These are phyloP conservation scores for Cebus imitator DNA, from an alignment of 2,113 vertebrate species.

Conservation along the genomic window DNA sequence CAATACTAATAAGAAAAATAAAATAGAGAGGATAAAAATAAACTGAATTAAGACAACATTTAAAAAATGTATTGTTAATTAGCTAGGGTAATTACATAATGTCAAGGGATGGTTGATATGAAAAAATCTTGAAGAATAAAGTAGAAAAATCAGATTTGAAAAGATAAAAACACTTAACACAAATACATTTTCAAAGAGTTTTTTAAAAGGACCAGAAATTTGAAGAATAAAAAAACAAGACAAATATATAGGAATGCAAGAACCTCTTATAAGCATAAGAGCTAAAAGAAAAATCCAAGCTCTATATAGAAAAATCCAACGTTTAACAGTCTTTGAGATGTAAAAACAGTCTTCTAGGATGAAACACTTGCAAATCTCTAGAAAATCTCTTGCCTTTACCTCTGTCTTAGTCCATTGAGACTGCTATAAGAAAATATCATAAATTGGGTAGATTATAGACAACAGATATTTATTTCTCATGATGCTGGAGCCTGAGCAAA, in stretches of 20 bases:
- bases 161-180: neutral
- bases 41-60: neutral
- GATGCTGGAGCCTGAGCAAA: neutral
- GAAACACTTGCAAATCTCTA: neutral
- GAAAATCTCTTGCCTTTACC: neutral
- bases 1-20: neutral
- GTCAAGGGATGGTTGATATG: neutral
- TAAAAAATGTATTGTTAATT: neutral
- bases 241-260: neutral
- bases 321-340: neutral
- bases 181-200: neutral
- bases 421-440: neutral
- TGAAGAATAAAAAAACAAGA: neutral
- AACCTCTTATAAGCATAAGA: accelerated
- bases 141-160: neutral
- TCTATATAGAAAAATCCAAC: neutral
- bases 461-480: neutral
- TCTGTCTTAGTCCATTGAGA: neutral
- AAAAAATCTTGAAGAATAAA: neutral
- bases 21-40: neutral
- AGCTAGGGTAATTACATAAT: neutral
- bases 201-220: neutral
- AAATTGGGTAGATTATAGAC: neutral
- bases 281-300: neutral
- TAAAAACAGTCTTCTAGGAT: neutral